Conservation (phyloP, 2,113 vertebrate genomes). For the Fukomys damarensis region DNA sequence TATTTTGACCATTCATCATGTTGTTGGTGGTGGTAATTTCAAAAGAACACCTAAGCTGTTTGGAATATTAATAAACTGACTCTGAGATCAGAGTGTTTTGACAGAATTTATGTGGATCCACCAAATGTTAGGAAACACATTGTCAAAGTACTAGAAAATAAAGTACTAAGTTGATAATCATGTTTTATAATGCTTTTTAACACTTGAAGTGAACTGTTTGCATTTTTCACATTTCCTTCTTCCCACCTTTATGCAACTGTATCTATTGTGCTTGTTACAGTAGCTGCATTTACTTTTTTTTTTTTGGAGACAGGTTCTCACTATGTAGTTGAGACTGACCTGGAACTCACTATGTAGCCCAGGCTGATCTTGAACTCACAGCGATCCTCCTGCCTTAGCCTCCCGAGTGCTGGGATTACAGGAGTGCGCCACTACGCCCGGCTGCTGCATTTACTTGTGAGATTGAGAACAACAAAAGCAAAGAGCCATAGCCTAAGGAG, state of each 20-base stretch:
- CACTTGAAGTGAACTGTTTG: neutral
- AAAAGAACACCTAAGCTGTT: neutral
- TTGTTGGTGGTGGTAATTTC: neutral
- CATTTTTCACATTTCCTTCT: neutral
- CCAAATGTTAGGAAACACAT: neutral
- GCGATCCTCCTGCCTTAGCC: no score
- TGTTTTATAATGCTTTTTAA: neutral
- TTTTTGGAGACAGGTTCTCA: no score
- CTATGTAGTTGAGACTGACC: no score
- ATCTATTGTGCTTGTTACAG: neutral
- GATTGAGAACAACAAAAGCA: fast-evolving
- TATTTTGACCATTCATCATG: neutral
- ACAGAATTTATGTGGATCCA: neutral
- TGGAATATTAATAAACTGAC: neutral
- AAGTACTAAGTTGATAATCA: neutral
- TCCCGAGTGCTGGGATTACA: no score
- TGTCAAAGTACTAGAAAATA: neutral
- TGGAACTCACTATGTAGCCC: no score
- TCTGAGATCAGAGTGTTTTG: neutral
- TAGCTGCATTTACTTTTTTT: neutral
- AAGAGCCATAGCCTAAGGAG: neutral
- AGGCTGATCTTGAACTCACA: no score
- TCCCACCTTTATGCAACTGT: neutral
- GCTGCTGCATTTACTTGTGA: neutral
- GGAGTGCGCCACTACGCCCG: no score